Evolutionary conservation across 2,797 vertebrate genomes (phyloP).

Genomic region (Leucoraja ocellata): DNA sequence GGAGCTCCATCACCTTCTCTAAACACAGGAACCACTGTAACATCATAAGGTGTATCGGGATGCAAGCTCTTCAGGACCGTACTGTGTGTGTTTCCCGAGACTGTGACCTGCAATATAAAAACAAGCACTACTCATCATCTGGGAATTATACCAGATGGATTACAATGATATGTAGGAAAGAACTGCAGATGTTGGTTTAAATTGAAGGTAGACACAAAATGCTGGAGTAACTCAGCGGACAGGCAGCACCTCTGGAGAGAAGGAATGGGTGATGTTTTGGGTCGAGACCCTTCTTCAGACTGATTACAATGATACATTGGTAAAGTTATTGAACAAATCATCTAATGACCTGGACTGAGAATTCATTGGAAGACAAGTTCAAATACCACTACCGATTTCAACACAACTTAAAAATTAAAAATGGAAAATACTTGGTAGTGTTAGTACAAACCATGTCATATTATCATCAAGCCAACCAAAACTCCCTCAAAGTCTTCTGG

Average conservation of each 20-base stretch:
- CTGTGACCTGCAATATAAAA: conserved; percentile 67
- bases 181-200: too few species aligned
- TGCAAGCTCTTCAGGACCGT: conserved; percentile 79
- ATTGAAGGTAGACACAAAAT: too few species aligned
- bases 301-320: background rate
- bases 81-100: conserved; percentile 87
- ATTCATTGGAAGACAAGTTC: background rate
- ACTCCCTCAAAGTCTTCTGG: background rate
- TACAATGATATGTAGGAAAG: too few species aligned
- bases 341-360: too few species aligned
- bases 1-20: conserved; percentile 85
- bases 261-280: too few species aligned
- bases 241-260: too few species aligned
- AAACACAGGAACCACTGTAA: conserved; percentile 84
- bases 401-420: background rate
- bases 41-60: conserved; percentile 76
- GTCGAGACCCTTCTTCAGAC: too few species aligned
- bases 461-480: background rate
- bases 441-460: too few species aligned
- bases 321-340: background rate
- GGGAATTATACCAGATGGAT: background rate
- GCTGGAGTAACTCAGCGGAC: too few species aligned
- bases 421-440: background rate
- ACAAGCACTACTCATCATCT: background rate
- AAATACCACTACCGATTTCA: background rate